Evolutionary conservation across 2,888 invertebrate species (phyloP), one percentile per base, ranked within the genome.

Genomic region (Trichopria drosophilae): DNA sequence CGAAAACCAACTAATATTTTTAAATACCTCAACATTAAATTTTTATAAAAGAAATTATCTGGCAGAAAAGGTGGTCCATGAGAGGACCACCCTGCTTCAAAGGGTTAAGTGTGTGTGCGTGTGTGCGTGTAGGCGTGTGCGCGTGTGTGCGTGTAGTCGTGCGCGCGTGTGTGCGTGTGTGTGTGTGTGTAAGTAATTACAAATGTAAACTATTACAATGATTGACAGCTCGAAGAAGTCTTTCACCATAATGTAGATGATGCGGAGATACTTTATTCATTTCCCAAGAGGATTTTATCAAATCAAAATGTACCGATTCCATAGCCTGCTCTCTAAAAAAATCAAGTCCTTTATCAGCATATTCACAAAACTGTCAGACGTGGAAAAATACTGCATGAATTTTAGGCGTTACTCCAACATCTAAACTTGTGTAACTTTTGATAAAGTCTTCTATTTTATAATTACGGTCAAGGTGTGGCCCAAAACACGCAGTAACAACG

Each of bases 361-460:
- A 19, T 15, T 48, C 41, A 24, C 41, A 48, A 19, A 36, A 49
- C 22, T 49, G 10, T 36, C 22, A n/a, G 23, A 49, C 22, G 18
- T 42, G 49, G 10, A 49, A 26, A 23, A 49, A 42, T 12, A 49
- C 35, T 12, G 31, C 31, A 36, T 36, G 36, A 36, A 36, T 22
- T 12, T 36, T 36, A 16, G 36, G 36, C 22, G 36, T 36, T 6
- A 16, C 12, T 10, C 5, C n/a, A 3, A 36, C 36, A 19, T 12
- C 36, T 36, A 36, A 36, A 15, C 9, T 5, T 12, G 24, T 18
- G 10, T 43, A 43, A 23, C 34, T 43, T 22, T 2, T 43, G 32
- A 34, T 35, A 16, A 48, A 43, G 13, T 15, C 49, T 18, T 19
- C 42, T 29, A 49, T 43, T 35, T 49, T 49, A 13, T 24, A 49